Evolutionary conservation across 2,888 invertebrate genomes (phyloP), one percentile per base, ranked within the genome.

Genomic region (Heteromurus nitidus): DNA sequence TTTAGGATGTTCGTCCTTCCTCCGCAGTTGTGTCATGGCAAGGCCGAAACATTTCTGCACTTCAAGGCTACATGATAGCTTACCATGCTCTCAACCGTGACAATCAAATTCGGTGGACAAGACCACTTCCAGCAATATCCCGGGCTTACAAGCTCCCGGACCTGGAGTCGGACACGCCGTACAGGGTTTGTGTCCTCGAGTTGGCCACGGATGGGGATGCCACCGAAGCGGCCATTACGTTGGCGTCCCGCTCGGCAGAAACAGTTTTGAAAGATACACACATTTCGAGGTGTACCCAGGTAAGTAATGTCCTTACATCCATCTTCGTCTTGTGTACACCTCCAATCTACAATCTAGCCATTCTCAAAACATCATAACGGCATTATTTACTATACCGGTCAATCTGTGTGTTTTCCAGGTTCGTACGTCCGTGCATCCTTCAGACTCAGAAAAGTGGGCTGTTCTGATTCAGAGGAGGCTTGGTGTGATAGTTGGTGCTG

Each of bases 11-110:
- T 84, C 95, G 95, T 89, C 95, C 95, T 58, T 95, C 94, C 90
- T 95, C 95, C 74, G 94, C 96, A 84, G 91, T 95, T 87, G 95
- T 95, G 28, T 94, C 95, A 86, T 96, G 96, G 96, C 95, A 95
- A 89, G 94, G 95, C 88, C 92, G 95, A 87, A 95, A 96, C 90
- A 94, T 95, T 89, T 94, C 94, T 77, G 87, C 88, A 16, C 91
- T 96, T 88, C 93, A 92, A 88, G 96, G 95, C 86, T 96, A 94
- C 90, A 94, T 94, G 91, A 94, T 96, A 87, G 94, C 94, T 88
- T 96, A 95, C 90, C 94, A 94, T 89, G 92, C 94, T 85, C 89
- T 93, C 88, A 92, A 93, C 88, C 90, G 91, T 69, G 89, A 91
- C 79, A 91, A 92, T 87, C 91, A 92, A 89, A 92, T 92, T 88